phyloP scores from a whole-genome alignment of 2,113 vertebrate genomes.

The Pedionomus torquatus region DNA sequence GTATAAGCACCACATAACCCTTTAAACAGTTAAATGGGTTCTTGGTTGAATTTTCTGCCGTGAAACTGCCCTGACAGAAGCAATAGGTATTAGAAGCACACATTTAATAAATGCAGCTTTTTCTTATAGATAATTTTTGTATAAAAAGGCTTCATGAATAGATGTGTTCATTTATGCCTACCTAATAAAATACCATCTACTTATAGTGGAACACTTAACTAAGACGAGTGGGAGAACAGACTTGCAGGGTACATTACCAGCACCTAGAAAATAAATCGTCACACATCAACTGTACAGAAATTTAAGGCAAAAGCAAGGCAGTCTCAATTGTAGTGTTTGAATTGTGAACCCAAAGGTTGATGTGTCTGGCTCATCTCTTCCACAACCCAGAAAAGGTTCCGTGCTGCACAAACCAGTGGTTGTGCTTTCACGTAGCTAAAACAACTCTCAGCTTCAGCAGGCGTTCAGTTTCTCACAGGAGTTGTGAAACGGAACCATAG shows the following conservation, averaged over 20 bases:
- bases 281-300: neutral
- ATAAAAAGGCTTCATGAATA: neutral
- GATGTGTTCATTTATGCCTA: neutral
- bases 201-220: neutral
- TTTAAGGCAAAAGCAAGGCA: neutral
- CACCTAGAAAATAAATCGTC: neutral
- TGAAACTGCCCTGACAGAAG: neutral
- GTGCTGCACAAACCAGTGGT: neutral
- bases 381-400: neutral
- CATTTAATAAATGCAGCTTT: neutral
- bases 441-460: neutral
- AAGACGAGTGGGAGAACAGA: neutral
- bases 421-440: neutral
- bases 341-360: neutral
- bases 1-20: neutral
- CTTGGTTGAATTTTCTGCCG: neutral
- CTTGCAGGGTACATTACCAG: neutral
- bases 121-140: neutral
- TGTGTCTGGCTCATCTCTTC: neutral
- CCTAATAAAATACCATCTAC: neutral
- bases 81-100: neutral
- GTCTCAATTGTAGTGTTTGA: neutral
- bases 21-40: neutral
- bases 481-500: neutral
- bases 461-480: neutral